phyloP scores from a whole-genome alignment of 2,888 invertebrate species.

The Tipula vernalis region DNA sequence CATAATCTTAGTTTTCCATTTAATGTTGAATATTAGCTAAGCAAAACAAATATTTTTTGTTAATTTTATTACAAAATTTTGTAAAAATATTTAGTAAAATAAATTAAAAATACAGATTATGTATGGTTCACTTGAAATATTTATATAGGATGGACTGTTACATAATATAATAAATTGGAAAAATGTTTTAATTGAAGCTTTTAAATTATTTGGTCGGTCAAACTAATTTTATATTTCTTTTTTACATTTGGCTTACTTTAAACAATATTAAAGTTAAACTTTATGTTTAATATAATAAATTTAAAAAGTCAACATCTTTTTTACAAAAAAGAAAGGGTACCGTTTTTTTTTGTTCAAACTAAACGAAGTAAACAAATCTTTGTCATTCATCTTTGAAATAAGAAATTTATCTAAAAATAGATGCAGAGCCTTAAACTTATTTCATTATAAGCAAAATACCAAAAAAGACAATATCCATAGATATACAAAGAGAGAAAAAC shows the following conservation, averaged over 20 bases:
- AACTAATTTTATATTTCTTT: not conserved
- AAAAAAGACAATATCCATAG: not conserved
- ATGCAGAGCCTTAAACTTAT: not conserved
- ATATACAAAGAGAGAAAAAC: not conserved
- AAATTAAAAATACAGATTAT: not conserved
- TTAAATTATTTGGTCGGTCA: not conserved
- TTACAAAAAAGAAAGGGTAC: not conserved
- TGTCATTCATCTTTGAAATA: not conserved
- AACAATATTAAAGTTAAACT: not conserved
- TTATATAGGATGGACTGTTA: not conserved
- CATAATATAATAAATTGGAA: not conserved
- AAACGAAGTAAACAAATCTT: not conserved
- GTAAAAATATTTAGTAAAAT: not conserved
- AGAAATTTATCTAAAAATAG: not conserved
- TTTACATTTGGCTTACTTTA: not conserved
- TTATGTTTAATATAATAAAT: not conserved
- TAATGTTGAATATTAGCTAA: not conserved
- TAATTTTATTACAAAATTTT: not conserved
- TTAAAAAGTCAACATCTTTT: not conserved
- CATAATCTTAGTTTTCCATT: not conserved
- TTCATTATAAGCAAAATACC: not conserved
- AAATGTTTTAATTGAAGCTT: not conserved
- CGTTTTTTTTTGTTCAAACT: not conserved
- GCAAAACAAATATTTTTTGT: not conserved
- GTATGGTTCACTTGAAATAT: no score